Conservation (phyloP, 2,113 vertebrate genomes). For the Erinaceus europaeus region DNA sequence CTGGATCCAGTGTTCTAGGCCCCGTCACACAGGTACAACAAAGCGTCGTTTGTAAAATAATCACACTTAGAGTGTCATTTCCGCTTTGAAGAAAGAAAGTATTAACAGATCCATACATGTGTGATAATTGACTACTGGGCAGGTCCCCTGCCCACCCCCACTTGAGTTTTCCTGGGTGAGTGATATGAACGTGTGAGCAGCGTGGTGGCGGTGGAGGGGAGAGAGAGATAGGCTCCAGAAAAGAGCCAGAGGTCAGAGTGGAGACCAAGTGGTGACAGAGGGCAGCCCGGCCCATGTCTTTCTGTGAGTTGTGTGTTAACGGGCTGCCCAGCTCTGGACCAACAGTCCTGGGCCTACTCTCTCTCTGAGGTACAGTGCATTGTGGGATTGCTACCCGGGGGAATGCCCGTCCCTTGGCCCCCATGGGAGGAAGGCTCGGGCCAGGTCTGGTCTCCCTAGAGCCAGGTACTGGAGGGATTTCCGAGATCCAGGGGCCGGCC, state of each 20-base stretch:
- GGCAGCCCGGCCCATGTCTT: constrained; percentile 52
- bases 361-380: constrained; percentile 83
- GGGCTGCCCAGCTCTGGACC: neutral
- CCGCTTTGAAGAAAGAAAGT: constrained; percentile 82
- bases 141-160: constrained; percentile 74
- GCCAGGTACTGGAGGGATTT: constrained; percentile 33
- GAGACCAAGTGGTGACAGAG: neutral
- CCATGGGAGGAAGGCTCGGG: constrained; percentile 3
- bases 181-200: constrained; percentile 80
- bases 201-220: constrained; percentile 65
- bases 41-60: constrained; percentile 87
- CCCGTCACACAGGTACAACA: constrained; percentile 89
- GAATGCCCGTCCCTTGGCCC: constrained; percentile 39
- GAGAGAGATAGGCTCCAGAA: constrained; percentile 58
- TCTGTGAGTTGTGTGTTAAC: constrained; percentile 9
- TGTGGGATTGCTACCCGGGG: constrained; percentile 73
- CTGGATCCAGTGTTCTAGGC: constrained; percentile 90
- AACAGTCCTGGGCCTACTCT: constrained; percentile 52
- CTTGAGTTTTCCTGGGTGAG: constrained; percentile 72
- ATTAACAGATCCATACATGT: constrained; percentile 86
- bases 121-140: constrained; percentile 83
- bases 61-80: constrained; percentile 77
- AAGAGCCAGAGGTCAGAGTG: constrained; percentile 3
- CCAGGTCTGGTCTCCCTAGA: constrained; percentile 5
- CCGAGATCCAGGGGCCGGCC: constrained; percentile 7